Percentiles rank a stretch among this genome's conserved stretches.
phyloP scores from a whole-genome alignment of 2,888 invertebrate genomes.

The Stenolophus ochropezus region DNA sequence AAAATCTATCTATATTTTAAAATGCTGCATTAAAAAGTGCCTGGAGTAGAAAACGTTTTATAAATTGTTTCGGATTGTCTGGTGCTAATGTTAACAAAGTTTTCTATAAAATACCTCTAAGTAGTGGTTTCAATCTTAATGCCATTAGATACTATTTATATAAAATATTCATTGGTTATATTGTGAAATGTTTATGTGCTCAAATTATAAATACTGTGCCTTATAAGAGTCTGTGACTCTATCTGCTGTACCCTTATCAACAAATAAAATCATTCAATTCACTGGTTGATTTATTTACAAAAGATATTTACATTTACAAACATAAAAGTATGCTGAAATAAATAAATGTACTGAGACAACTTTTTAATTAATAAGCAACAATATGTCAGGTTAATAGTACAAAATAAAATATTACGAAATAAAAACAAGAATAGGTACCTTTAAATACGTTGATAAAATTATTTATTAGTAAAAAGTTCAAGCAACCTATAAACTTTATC shows the following conservation, averaged over 20 bases:
- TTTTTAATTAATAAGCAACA: too few species aligned
- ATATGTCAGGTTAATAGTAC: neutral
- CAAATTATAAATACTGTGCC: slow-evolving; percentile 46
- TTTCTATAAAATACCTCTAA: slow-evolving; percentile 27
- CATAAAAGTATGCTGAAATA: slow-evolving; percentile 22
- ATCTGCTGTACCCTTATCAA: slow-evolving; percentile 28
- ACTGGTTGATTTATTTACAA: slow-evolving; percentile 13
- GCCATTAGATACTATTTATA: slow-evolving; percentile 29
- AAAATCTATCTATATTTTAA: neutral
- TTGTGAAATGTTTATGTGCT: slow-evolving; percentile 36
- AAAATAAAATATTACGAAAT: neutral
- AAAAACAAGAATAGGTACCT: neutral
- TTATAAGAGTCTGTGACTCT: slow-evolving; percentile 38
- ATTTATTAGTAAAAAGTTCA: slow-evolving; percentile 8
- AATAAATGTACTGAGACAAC: slow-evolving; percentile 26
- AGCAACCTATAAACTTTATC: neutral
- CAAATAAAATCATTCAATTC: slow-evolving; percentile 12
- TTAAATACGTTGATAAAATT: slow-evolving; percentile 7
- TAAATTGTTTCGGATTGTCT: slow-evolving; percentile 16
- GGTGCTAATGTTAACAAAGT: slow-evolving; percentile 7
- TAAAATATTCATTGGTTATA: slow-evolving; percentile 21
- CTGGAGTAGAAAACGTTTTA: neutral
- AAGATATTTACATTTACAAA: slow-evolving; percentile 1
- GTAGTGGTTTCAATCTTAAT: slow-evolving; percentile 9
- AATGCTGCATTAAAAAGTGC: slow-evolving; percentile 18